Conservation (phyloP, 1,140 invertebrate species). For the Polypedilum pembai region DNA sequence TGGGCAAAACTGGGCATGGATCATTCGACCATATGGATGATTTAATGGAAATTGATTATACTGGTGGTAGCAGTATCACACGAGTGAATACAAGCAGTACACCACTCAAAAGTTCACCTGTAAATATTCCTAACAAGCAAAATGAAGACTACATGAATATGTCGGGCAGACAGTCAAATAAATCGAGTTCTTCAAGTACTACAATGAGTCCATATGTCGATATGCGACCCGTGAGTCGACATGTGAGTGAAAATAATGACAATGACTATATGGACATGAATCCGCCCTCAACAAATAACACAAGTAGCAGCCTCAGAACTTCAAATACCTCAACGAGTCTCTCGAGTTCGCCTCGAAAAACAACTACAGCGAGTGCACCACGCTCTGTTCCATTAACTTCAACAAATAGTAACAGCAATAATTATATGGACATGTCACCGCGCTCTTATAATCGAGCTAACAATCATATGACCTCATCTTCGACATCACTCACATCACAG, state of each 20-base stretch:
- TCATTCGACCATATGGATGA: constrained; percentile 63
- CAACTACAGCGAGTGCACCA: constrained; percentile 30
- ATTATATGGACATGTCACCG: constrained; percentile 43
- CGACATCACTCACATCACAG: constrained; percentile 29
- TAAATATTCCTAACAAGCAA: constrained; percentile 8
- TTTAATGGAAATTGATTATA: constrained; percentile 72
- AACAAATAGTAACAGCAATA: constrained; percentile 34
- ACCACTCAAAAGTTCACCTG: constrained; percentile 21
- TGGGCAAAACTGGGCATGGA: constrained; percentile 43
- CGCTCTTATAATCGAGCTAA: constrained; percentile 32
- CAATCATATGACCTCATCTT: constrained; percentile 39
- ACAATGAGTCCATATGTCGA: constrained; percentile 34
- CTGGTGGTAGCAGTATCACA: neutral
- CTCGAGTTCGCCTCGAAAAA: constrained; percentile 31
- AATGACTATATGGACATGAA: constrained; percentile 45
- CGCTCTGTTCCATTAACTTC: constrained; percentile 31
- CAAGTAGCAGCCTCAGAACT: constrained; percentile 30
- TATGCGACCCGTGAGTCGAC: constrained; percentile 33
- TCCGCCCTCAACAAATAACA: constrained; percentile 33
- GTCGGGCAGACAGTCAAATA: constrained; percentile 39
- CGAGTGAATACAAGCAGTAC: neutral
- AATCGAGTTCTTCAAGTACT: constrained; percentile 32
- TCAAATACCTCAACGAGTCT: constrained; percentile 32
- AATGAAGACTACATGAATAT: constrained; percentile 51
- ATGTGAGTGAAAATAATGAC: constrained; percentile 29